These are phyloP conservation scores for Marronus borbonicus DNA, from an alignment of 2,888 invertebrate genomes.

Conservation along the genomic window DNA sequence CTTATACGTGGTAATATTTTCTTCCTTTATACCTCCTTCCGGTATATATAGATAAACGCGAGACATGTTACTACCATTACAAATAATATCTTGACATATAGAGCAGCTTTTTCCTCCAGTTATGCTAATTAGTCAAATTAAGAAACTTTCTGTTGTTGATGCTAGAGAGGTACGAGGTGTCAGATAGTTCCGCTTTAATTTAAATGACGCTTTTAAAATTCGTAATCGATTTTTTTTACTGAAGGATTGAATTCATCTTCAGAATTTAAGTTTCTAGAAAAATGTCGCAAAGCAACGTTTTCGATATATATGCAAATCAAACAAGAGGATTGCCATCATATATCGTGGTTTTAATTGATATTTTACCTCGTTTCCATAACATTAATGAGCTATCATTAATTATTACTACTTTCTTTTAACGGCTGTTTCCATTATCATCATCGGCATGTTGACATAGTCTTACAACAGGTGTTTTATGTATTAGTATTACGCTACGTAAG, in stretches of 20 bases:
- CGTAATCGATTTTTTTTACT: background rate
- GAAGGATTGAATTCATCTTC: background rate
- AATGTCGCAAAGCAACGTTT: conserved; percentile 4
- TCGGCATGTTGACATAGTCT: conserved; percentile 12
- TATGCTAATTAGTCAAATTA: background rate
- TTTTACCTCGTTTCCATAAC: conserved; percentile 22
- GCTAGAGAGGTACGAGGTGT: background rate
- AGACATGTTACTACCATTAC: background rate
- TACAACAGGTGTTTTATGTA: conserved; percentile 29
- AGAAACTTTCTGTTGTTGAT: background rate
- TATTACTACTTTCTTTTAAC: conserved; percentile 42
- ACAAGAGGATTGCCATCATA: conserved; percentile 11
- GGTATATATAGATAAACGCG: background rate
- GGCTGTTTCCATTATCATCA: conserved; percentile 30
- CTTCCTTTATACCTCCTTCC: background rate
- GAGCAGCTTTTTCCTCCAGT: background rate
- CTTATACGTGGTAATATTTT: conserved; percentile 13
- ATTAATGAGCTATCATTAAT: conserved; percentile 31
- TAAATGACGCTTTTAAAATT: background rate
- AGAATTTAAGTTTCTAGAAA: background rate
- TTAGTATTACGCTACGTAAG: too few species aligned
- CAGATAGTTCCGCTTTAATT: too few species aligned
- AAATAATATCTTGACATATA: too few species aligned
- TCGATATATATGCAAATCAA: conserved; percentile 34
- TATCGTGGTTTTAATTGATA: conserved; percentile 25